phyloP scores from a whole-genome alignment of 2,888 invertebrate species.

The Patella pellucida region DNA sequence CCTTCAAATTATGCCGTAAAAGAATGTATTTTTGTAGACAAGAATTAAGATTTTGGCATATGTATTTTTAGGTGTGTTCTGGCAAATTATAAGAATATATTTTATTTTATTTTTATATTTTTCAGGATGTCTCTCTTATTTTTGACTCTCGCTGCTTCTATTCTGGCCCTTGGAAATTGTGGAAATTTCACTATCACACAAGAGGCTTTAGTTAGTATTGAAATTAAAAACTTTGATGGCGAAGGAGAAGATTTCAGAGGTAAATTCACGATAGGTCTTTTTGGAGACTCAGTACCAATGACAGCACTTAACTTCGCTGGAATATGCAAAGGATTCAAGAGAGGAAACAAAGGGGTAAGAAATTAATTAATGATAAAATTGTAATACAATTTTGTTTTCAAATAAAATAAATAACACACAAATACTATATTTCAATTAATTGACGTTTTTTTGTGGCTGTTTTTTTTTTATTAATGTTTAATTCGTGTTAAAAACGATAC shows the following conservation, averaged over 20 bases:
- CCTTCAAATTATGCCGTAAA: too few species aligned
- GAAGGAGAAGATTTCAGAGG: constrained; percentile 65
- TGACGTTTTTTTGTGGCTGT: too few species aligned
- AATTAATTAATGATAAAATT: not conserved
- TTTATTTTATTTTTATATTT: not conserved
- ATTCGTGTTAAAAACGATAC: too few species aligned
- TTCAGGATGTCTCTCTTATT: constrained; percentile 35
- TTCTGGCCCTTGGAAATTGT: constrained; percentile 36
- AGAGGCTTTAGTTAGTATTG: constrained; percentile 66
- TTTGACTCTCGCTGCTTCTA: constrained; percentile 27
- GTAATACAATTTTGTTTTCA: not conserved
- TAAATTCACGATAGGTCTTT: constrained; percentile 64
- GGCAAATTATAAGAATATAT: too few species aligned
- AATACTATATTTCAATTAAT: too few species aligned
- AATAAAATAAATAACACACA: too few species aligned
- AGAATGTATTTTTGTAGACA: too few species aligned
- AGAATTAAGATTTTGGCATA: too few species aligned
- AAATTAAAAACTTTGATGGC: constrained; percentile 63
- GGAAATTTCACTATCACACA: constrained; percentile 62
- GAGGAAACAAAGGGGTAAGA: constrained; percentile 38
- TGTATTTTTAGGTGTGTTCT: too few species aligned
- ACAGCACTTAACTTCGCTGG: constrained; percentile 68
- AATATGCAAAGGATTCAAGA: constrained; percentile 65
- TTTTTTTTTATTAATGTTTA: too few species aligned
- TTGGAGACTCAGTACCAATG: constrained; percentile 69